A percentile compares a stretch with the other conserved stretches of the same genome.
phyloP scores from a whole-genome alignment of 2,113 vertebrate species.

The Vanacampus margaritifer region DNA sequence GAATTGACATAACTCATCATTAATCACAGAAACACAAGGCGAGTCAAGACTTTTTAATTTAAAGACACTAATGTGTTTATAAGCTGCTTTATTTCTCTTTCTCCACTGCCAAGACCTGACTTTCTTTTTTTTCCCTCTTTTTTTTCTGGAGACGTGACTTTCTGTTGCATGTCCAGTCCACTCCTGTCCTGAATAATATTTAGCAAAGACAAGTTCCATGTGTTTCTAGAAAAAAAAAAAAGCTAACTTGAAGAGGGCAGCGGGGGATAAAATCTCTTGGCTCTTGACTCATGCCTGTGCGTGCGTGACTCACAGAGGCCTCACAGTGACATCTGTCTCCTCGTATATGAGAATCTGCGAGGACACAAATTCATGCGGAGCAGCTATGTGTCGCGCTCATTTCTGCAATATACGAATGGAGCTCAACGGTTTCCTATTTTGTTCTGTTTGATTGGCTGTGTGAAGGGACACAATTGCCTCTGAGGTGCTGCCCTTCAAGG shows the following conservation, averaged over 20 bases:
- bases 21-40: neutral
- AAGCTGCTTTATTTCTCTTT: constrained; percentile 5
- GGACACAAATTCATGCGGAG: constrained; percentile 1
- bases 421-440: neutral
- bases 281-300: constrained; percentile 22
- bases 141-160: no score
- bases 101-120: constrained; percentile 6
- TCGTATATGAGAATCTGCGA: constrained; percentile 11
- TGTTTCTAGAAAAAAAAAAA: constrained; percentile 11
- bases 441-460: neutral
- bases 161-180: constrained; percentile 8
- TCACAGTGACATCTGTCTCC: constrained; percentile 23
- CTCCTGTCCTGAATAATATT: neutral
- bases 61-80: neutral
- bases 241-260: neutral
- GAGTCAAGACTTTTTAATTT: neutral
- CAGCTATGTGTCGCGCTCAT: neutral
- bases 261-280: constrained; percentile 16
- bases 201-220: constrained; percentile 15
- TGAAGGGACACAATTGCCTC: neutral
- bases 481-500: neutral
- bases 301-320: constrained; percentile 31
- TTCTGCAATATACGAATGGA: neutral
- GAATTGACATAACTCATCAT: neutral
- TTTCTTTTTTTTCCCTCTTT: no score